Conservation (phyloP, 2,113 vertebrate species). For the Chlamydotis undulata region DNA sequence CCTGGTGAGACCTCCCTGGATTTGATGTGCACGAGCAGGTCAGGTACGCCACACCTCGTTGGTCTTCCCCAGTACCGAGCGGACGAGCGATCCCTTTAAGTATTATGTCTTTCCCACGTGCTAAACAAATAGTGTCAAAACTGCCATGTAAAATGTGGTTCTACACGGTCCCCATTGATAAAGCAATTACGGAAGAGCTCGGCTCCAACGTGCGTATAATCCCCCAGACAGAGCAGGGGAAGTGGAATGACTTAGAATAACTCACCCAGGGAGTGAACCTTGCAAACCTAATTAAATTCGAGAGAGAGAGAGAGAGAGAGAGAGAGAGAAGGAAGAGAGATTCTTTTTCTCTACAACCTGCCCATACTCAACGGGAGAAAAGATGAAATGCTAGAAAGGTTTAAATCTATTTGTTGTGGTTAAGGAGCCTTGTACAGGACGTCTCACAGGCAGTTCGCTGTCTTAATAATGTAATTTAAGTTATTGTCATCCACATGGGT, state of each 20-base stretch:
- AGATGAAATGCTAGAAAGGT: conserved; percentile 25
- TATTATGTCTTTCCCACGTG: background rate
- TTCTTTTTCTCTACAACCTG: background rate
- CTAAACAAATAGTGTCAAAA: background rate
- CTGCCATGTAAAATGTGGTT: background rate
- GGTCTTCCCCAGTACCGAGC: background rate
- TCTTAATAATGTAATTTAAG: conserved; percentile 20
- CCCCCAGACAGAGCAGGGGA: background rate
- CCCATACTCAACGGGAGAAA: background rate
- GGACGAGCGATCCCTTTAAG: background rate
- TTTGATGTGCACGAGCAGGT: background rate
- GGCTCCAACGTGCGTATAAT: background rate
- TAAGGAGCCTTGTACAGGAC: background rate
- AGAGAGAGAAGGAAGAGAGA: background rate
- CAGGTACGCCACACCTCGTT: fast-evolving
- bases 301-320: background rate
- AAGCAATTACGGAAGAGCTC: conserved; percentile 47
- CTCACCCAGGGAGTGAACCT: background rate
- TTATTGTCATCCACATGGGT: background rate
- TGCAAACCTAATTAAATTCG: conserved; percentile 31
- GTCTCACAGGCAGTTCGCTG: background rate
- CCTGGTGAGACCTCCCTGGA: background rate
- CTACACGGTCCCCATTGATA: background rate
- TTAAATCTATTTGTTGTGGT: conserved; percentile 31
- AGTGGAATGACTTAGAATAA: background rate